Base-by-base conservation (phyloP, 2,797 vertebrate genomes). In the Sylvia borin region DNA sequence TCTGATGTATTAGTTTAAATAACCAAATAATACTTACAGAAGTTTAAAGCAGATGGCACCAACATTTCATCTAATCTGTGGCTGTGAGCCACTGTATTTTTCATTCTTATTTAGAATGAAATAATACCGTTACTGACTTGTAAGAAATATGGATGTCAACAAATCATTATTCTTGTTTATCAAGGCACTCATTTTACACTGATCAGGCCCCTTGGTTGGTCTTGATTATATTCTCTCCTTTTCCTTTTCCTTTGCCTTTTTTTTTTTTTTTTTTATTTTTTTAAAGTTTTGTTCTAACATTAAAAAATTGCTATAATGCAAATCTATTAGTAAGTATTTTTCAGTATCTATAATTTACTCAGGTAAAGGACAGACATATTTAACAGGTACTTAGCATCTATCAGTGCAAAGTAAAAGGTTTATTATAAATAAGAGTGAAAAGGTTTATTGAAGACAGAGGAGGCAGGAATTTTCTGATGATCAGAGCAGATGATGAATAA, bases 361-460 rank as follows among this genome's bases (percentile, higher is more conserved):
- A 17, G 82, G 84, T 92, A 96, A 79, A 66, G 67, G 34, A n/a
- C 77, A 91, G 88, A 91, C 87, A 71, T 92, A 91, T 91, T 94
- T 93, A 95, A 92, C 77, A 95, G 88, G 96, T 94, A 93, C 80
- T 95, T 93, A 93, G 48, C 67, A 93, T 85, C 68, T 89, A 83
- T 81, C 74, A 85, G 81, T 90, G 78, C 53, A 65, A 84, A 96
- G 74, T 13, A n/a, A 83, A 94, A 89, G 27, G 58, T 32, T 92
- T 76, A 96, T 85, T 85, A 74, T 85, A 94, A 96, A 95, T 93
- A 97, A 77, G 13, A 34, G n/a, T 32, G 43, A 80, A 58, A 96
- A 86, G 75, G 82, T 72, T 95, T 93, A 95, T 15, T 93, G 94
- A 97, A 91, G 88, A 88, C 83, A 72, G 95, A 93, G 55, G 79